These are phyloP conservation scores for Euura saliciscinereae DNA, from an alignment of 1,140 invertebrate genomes.

Conservation along the genomic window DNA sequence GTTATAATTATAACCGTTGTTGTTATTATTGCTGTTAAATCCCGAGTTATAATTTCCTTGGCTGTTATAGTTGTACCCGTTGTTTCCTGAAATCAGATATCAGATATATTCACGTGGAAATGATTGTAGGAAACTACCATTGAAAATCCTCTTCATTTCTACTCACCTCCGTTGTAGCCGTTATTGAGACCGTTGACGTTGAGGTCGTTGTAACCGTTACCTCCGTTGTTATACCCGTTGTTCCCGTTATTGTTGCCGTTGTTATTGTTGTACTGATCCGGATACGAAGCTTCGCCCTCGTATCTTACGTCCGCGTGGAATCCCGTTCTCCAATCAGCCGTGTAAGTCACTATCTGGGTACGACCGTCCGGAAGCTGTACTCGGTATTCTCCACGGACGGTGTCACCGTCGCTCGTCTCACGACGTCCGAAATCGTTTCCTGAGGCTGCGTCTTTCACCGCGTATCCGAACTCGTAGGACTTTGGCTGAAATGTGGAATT, in stretches of 20 bases:
- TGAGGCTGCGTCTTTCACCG: constrained; percentile 74
- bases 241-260: constrained; percentile 29
- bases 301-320: constrained; percentile 83
- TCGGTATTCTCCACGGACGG: constrained; percentile 73
- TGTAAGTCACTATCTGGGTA: constrained; percentile 75
- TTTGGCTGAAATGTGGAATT: constrained; percentile 66
- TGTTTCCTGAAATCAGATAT: constrained; percentile 36
- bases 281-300: constrained; percentile 72
- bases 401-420: constrained; percentile 76
- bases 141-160: no score
- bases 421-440: constrained; percentile 75
- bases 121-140: no score
- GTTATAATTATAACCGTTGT: constrained; percentile 26
- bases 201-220: constrained; percentile 24
- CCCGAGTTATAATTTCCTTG: constrained; percentile 30
- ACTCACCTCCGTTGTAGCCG: constrained; percentile 26
- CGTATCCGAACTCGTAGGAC: constrained; percentile 80
- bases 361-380: constrained; percentile 77
- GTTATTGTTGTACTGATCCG: constrained; percentile 58
- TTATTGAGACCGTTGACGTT: constrained; percentile 28
- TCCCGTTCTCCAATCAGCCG: constrained; percentile 78
- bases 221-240: constrained; percentile 36
- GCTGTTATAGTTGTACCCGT: constrained; percentile 41
- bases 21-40: constrained; percentile 51
- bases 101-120: no score